Evolutionary conservation across 2,888 invertebrate species (phyloP).

Genomic region (Machimus rusticus): DNA sequence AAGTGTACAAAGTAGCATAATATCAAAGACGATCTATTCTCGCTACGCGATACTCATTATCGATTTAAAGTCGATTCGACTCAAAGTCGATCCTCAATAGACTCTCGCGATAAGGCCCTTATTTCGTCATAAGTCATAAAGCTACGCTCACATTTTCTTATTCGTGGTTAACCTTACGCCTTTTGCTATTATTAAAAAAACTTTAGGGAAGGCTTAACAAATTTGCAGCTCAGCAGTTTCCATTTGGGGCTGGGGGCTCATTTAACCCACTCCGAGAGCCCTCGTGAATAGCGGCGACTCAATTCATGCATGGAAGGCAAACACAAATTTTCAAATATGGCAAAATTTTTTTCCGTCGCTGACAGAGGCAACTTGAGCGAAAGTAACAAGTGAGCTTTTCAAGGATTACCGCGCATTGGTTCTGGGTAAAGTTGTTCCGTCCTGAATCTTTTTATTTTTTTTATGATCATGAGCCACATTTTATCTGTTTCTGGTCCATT

Average conservation of each 20-base stretch:
- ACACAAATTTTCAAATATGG: background rate
- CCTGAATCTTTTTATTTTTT: background rate
- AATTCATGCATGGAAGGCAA: background rate
- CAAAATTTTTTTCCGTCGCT: background rate
- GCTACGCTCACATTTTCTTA: background rate
- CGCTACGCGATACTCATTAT: too few relatives aligned
- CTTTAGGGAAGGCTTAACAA: background rate
- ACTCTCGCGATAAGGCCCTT: too few relatives aligned
- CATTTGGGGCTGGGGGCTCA: background rate
- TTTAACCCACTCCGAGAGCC: background rate
- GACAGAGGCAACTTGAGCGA: background rate
- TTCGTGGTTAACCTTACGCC: background rate
- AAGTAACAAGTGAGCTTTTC: slow-evolving; percentile 28
- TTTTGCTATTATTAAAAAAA: background rate
- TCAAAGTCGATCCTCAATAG: too few relatives aligned
- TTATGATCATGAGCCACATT: slow-evolving; percentile 42
- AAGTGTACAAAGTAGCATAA: too few relatives aligned
- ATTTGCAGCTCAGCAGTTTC: background rate
- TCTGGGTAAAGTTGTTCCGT: background rate
- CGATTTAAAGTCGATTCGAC: too few relatives aligned
- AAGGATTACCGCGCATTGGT: slow-evolving; percentile 1
- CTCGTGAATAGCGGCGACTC: background rate
- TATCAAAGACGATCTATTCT: too few relatives aligned
- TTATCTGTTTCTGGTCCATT: slow-evolving; percentile 44
- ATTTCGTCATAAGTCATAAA: too few relatives aligned